These are phyloP conservation scores for Hydroisotoma schaefferi DNA, from an alignment of 2,888 invertebrate genomes.

Conservation along the genomic window DNA sequence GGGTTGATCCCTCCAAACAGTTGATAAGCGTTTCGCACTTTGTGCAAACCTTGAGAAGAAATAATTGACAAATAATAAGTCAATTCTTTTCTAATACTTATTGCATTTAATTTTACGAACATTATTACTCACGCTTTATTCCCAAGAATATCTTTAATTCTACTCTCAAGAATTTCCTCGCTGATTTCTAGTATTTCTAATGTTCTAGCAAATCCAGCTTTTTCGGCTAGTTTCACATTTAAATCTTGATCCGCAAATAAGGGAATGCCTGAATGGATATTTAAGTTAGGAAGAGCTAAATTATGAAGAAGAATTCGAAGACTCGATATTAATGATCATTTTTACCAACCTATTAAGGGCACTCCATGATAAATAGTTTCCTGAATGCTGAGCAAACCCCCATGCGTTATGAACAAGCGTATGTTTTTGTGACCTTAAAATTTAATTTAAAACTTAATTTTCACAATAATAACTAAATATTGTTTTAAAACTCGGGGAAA, in stretches of 20 bases:
- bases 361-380: conserved; percentile 62
- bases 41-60: conserved; percentile 24
- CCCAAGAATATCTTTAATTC: conserved; percentile 12
- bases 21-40: conserved; percentile 27
- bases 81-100: not conserved
- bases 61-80: not conserved
- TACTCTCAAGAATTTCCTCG: conserved; percentile 52
- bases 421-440: conserved; percentile 47
- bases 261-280: conserved; percentile 53
- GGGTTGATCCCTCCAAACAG: conserved; percentile 34
- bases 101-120: not conserved
- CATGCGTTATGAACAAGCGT: conserved; percentile 63
- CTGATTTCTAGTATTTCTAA: conserved; percentile 55
- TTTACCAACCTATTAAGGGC: conserved; percentile 53
- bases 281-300: too few species aligned
- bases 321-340: not conserved
- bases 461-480: too few species aligned
- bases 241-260: conserved; percentile 54
- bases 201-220: conserved; percentile 57
- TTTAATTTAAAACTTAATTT: not conserved
- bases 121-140: conserved; percentile 12
- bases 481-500: too few species aligned
- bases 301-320: too few species aligned
- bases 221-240: conserved; percentile 57
- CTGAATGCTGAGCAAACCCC: conserved; percentile 63